These are phyloP conservation scores for Himalopsyche anomala DNA, from an alignment of 2,888 invertebrate species.

Conservation along the genomic window DNA sequence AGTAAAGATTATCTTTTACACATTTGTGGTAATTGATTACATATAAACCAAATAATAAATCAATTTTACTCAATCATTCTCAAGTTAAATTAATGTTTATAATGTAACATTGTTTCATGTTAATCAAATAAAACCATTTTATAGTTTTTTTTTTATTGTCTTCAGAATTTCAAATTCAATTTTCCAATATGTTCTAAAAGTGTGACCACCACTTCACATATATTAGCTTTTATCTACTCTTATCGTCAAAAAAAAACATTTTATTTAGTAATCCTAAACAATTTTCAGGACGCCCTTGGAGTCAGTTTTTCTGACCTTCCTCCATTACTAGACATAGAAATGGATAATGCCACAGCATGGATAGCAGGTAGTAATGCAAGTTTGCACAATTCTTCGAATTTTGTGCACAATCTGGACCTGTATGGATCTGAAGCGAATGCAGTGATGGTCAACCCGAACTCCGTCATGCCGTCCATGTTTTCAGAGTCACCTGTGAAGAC, in stretches of 20 bases:
- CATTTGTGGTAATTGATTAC: too few species aligned
- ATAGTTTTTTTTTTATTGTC: too few species aligned
- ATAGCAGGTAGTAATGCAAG: conserved; percentile 70
- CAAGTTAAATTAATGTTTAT: too few species aligned
- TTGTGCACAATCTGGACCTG: conserved; percentile 82
- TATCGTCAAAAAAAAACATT: not conserved
- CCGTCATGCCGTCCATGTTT: conserved; percentile 89
- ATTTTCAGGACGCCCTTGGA: conserved; percentile 77
- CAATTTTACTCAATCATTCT: too few species aligned
- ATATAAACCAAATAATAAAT: too few species aligned
- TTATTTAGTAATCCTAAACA: not conserved
- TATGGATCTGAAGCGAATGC: conserved; percentile 84
- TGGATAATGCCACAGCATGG: conserved; percentile 76
- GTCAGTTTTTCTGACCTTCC: conserved; percentile 81
- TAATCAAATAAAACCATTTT: too few species aligned
- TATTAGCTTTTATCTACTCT: conserved; percentile 1
- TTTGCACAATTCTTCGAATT: conserved; percentile 79
- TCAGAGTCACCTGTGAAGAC: conserved; percentile 74
- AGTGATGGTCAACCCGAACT: conserved; percentile 93
- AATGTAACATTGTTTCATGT: too few species aligned
- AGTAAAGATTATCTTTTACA: too few species aligned
- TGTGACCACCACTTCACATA: not conserved
- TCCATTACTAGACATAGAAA: conserved; percentile 81
- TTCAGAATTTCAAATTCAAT: too few species aligned
- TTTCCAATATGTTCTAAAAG: not conserved